Conservation (phyloP, 1,140 invertebrate species). For the Drosophila setifemur region DNA sequence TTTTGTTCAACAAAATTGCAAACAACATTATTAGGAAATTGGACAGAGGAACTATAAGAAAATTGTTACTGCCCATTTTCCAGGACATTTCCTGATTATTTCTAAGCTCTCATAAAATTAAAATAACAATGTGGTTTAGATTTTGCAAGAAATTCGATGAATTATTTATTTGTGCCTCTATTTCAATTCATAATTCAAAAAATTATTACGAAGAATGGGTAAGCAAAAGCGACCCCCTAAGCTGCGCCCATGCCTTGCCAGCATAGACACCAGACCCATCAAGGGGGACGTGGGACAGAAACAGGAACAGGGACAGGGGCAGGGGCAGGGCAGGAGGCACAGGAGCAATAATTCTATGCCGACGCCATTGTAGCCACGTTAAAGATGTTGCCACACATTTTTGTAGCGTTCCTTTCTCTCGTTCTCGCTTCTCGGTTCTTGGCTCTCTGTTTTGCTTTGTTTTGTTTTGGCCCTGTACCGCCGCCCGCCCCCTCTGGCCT, state of each 20-base stretch:
- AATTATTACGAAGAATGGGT: too few species aligned
- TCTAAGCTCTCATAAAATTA: too few species aligned
- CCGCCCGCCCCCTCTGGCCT: neutral
- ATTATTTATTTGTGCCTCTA: too few species aligned
- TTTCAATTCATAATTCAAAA: too few species aligned
- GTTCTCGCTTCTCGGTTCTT: conserved; percentile 1
- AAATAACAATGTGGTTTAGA: too few species aligned
- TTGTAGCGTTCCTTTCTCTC: conserved; percentile 58
- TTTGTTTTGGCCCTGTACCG: conserved; percentile 32
- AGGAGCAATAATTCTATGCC: conserved; percentile 75
- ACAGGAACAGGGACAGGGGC: neutral
- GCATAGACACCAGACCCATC: conserved; percentile 31
- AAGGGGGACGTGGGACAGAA: neutral
- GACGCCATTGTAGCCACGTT: conserved; percentile 69
- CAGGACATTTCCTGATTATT: too few species aligned
- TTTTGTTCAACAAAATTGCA: too few species aligned
- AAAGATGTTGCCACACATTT: conserved; percentile 80
- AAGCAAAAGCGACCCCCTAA: neutral
- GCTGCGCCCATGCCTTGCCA: neutral
- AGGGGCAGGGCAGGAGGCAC: conserved; percentile 3
- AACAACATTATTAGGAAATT: too few species aligned
- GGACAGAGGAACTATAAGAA: too few species aligned
- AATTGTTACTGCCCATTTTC: too few species aligned
- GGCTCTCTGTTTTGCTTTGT: conserved; percentile 29
- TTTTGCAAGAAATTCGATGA: too few species aligned